phyloP scores from a whole-genome alignment of 2,888 invertebrate genomes.

The Crossocerus cetratus region DNA sequence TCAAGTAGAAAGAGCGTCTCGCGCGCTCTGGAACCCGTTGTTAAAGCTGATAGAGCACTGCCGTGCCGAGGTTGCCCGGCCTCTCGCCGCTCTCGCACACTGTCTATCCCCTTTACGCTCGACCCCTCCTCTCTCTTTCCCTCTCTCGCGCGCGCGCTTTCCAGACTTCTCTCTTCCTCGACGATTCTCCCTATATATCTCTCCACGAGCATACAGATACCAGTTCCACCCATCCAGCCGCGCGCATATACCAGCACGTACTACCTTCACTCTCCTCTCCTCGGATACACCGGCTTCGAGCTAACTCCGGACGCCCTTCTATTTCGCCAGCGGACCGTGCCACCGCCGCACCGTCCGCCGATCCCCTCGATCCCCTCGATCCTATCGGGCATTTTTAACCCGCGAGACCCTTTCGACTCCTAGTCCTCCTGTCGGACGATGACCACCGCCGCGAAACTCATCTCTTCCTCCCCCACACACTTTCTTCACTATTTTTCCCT shows the following conservation, averaged over 20 bases:
- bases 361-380: slow-evolving; percentile 3
- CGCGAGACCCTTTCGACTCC: background rate
- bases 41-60: slow-evolving; percentile 62
- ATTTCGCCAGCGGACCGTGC: slow-evolving; percentile 3
- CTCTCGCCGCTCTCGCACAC: slow-evolving; percentile 26
- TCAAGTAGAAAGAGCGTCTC: slow-evolving; percentile 43
- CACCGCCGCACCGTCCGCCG: too few relatives aligned
- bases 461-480: slow-evolving; percentile 4
- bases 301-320: slow-evolving; percentile 29
- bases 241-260: background rate
- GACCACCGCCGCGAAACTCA: too few relatives aligned
- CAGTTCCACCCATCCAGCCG: slow-evolving; percentile 48
- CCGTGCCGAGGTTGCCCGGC: slow-evolving; percentile 15
- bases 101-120: slow-evolving; percentile 56
- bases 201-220: slow-evolving; percentile 26
- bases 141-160: slow-evolving; percentile 1
- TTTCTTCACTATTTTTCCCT: slow-evolving; percentile 21
- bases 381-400: slow-evolving; percentile 6
- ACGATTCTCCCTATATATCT: slow-evolving; percentile 46
- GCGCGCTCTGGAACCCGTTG: slow-evolving; percentile 59
- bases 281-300: slow-evolving; percentile 11
- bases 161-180: slow-evolving; percentile 19
- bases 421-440: background rate
- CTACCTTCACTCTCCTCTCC: background rate
- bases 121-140: slow-evolving; percentile 11